Base-by-base conservation (phyloP, 2,888 invertebrate genomes). In the Acanthosoma haemorrhoidale region DNA sequence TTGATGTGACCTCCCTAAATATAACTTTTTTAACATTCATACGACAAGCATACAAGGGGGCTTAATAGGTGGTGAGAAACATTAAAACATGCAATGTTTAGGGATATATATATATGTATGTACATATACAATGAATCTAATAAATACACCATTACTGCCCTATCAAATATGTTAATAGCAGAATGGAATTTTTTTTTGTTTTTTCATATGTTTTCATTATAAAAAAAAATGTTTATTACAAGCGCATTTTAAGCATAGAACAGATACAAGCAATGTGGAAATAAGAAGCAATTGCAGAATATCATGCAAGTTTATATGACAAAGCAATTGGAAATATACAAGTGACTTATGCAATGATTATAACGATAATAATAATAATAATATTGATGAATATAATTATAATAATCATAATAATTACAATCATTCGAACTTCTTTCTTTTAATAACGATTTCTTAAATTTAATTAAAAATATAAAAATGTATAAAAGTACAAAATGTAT, bases 1-100 rank as follows among this genome's bases (percentile, higher is more conserved):
- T 73, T 72, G 72, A 67, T 67, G 70, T 73, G 71, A 73, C 72
- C 72, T 71, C 58, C 39, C 67, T 57, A 70, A 72, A 68, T 61
- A 68, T 68, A 63, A 41, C 2, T 41, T 32, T 39, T 61, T 34
- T 16, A 68, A 21, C 72, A 70, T 43, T 70, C 72, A 72, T 59
- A 63, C 72, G 16, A n/a, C 72, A 68, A 68, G 70, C 72, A 70
- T 59, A 70, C 72, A 64, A 57, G 70, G 70, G 51, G 72, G 70
- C 70, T 39, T 70, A 51, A 58, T 29, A 61, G 31, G 61, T 57
- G 59, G 66, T 58, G 71, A 57, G 34, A 70, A 51, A 38, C 63
- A 57, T 64, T 36, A 60, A 61, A 51, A 51, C 63, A 64, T 64
- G 41, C 64, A 63, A 60, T 11, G 18, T 61, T 61, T 16, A 16